Evolutionary conservation across 2,113 vertebrate genomes (phyloP).

Genomic region (Cyanocitta stelleri): DNA sequence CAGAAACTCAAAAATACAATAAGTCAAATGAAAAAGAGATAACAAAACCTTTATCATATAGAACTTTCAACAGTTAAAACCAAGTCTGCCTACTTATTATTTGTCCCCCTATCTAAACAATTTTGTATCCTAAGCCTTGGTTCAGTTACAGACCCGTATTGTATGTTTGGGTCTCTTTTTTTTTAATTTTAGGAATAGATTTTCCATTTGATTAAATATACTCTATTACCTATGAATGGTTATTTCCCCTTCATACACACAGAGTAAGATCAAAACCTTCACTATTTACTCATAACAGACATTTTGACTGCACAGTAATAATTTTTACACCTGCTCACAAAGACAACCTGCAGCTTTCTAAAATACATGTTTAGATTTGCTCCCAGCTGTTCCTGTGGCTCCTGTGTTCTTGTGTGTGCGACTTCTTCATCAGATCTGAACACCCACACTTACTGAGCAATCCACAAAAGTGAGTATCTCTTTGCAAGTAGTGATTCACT

Average conservation of each 20-base stretch:
- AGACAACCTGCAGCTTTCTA: not conserved
- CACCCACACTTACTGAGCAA: not conserved
- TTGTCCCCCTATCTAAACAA: not conserved
- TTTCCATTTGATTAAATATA: not conserved
- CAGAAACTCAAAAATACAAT: not conserved
- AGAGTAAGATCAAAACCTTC: not conserved
- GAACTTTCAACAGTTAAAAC: not conserved
- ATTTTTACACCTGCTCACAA: not conserved
- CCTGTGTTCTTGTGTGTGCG: not conserved
- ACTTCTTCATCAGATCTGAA: conserved; percentile 11
- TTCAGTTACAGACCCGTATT: not conserved
- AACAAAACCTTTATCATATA: not conserved
- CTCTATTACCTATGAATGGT: not conserved
- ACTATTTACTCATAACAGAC: not conserved
- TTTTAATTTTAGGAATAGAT: not conserved
- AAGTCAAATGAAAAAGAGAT: not conserved
- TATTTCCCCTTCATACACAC: not conserved
- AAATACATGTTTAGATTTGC: conserved; percentile 11
- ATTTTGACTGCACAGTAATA: not conserved
- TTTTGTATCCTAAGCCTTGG: not conserved
- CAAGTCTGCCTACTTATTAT: not conserved
- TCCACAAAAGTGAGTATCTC: not conserved
- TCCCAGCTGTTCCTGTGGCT: not conserved
- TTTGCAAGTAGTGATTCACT: not conserved
- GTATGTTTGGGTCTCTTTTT: not conserved